Base-by-base conservation (phyloP, 2,113 vertebrate species). In the Leucoraja erinaceus region DNA sequence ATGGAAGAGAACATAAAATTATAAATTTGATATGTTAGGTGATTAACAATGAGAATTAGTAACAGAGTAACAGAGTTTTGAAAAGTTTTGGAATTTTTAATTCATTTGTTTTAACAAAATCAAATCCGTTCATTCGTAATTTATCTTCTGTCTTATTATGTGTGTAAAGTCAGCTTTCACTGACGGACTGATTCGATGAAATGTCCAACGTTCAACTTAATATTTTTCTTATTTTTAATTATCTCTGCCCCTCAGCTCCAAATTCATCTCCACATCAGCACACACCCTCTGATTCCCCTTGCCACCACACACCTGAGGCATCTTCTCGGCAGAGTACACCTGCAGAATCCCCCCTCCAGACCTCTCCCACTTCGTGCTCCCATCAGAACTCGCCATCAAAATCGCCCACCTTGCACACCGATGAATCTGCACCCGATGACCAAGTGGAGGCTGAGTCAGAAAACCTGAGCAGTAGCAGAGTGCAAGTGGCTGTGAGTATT, bases 361-460 rank as follows among this genome's bases (percentile, higher is more conserved):
- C 96, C 99, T 98, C 99, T 93, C 98, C 99, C 93, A 99, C 98
- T 90, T 98, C 98, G 72, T 98, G 98, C 93, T 98, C 98, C 92
- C 96, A 97, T 95, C 97, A 98, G 96, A 97, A 98, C 94, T 98
- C 98, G 94, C 98, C 98, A 79, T 98, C 98, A 54, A 99, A 98
- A 96, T 99, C 98, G 93, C 98, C 98, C 33, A 97, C 96, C 61
- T 99, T 98, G 88, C 98, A 98, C 2, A 96, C 98, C 94, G 99
- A 98, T 81, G 99, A 99, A 95, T 97, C 97, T 68, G 95, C 96
- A 94, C 95, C 98, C 16, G 98, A 99, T 0, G 98, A 99, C 95
- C 97, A 98, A 77, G 99, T 99, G 0, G 98, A 98, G 94, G 98
- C 99, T 94, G 98, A 97, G 0, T 98, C 98, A 95, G 98, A 98